Conservation (phyloP, 35 echinoderm and acorn worm species). For the Apostichopus parvimensis region DNA sequence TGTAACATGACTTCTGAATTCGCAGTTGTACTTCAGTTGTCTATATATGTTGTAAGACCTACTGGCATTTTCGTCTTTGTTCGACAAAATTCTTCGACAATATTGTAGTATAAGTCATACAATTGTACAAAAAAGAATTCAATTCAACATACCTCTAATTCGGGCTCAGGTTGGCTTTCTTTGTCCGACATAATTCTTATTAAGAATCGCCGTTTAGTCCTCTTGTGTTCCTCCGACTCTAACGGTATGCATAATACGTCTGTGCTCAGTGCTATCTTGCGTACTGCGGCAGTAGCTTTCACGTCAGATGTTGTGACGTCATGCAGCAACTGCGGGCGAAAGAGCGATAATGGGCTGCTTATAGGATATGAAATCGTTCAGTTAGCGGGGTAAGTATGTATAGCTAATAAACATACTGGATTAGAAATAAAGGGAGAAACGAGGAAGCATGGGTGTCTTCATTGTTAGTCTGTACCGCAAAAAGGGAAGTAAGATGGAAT, state of each 20-base stretch:
- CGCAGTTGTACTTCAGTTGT: no score
- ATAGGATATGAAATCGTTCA: no score
- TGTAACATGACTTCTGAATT: no score
- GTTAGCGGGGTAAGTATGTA: no score
- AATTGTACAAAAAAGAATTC: background rate
- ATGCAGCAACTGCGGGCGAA: background rate
- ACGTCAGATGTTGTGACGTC: constrained; percentile 5
- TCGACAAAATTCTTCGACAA: no score
- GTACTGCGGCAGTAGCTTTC: background rate
- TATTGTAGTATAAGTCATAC: background rate
- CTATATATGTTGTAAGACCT: no score
- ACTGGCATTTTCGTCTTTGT: no score
- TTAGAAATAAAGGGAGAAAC: no score
- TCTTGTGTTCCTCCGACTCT: background rate
- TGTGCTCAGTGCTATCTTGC: constrained; percentile 11
- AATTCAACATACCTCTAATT: constrained; percentile 9
- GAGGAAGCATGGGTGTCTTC: no score
- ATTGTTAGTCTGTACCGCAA: no score
- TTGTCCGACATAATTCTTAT: constrained; percentile 43
- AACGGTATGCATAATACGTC: constrained; percentile 38
- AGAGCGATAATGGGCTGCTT: background rate
- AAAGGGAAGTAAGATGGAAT: no score
- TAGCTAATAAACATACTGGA: no score
- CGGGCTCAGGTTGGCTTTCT: background rate
- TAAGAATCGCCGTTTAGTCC: constrained; percentile 17